Base-by-base conservation (phyloP, 2,797 vertebrate genomes). In the Enoplosus armatus region DNA sequence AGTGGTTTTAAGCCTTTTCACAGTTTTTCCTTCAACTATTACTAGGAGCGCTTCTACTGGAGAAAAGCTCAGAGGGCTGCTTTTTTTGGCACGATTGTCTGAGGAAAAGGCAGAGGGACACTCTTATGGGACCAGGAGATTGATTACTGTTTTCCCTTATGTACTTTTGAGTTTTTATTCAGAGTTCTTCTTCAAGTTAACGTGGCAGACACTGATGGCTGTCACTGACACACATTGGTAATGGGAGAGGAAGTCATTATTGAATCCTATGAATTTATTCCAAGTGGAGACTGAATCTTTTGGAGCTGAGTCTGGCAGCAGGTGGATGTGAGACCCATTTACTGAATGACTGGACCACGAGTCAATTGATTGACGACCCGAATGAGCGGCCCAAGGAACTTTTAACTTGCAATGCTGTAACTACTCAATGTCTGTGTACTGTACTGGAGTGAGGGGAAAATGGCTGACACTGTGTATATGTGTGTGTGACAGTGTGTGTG, bases 101-200 rank as follows among this genome's bases (percentile, higher is more conserved):
- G 22, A 68, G 53, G 50, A 47, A 59, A 56, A 43, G 29, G 73
- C 55, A 55, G 73, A 68, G 37, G 64, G 72, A 85, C 73, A 84
- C 69, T 87, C 55, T 75, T n/a, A 68, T 59, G 89, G 92, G 92
- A 93, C 91, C 90, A 92, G 84, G 76, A 74, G 56, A 77, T 45
- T 37, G 41, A 69, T 77, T 27, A 60, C 65, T 43, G 47, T 86
- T 83, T 84, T 80, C 71, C 72, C 77, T 56, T 11, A 35, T 73
- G 51, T 82, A 59, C 31, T 33, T 84, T 60, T 74, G 41, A 65
- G 66, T 76, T 87, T 64, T 77, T 53, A 69, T 47, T 74, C 54
- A 3, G 35, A 60, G 20, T 37, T 60, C 27, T 69, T 45, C 47
- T 80, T 61, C 24, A 16, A 79, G 67, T 33, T 55, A 6, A 84